Percentiles rank a stretch among this genome's conserved stretches.
Evolutionary conservation across 2,113 vertebrate species (phyloP).

Genomic region (Psettodes erumei): DNA sequence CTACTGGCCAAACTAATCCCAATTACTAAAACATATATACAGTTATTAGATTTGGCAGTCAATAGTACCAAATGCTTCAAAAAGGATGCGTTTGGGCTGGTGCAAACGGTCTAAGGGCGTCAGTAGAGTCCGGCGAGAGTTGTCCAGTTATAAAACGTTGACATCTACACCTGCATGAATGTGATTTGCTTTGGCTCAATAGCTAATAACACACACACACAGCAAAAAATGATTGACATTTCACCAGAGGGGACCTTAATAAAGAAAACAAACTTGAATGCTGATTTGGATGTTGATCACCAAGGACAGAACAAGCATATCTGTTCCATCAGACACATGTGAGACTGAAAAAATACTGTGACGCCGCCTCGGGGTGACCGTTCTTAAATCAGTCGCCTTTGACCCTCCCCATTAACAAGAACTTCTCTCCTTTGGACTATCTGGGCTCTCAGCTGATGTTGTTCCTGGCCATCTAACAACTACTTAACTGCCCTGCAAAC

Average conservation of each 20-base stretch:
- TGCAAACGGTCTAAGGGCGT: neutral
- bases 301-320: neutral
- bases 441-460: neutral
- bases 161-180: neutral
- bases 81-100: neutral
- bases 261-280: neutral
- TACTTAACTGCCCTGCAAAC: neutral
- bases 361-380: neutral
- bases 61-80: neutral
- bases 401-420: neutral
- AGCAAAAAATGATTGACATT: constrained; percentile 14
- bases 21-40: neutral
- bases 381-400: neutral
- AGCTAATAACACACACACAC: constrained; percentile 20
- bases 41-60: neutral
- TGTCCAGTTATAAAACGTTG: neutral
- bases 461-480: neutral
- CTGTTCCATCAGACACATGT: neutral
- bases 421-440: constrained; percentile 1
- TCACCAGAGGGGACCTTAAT: too few species aligned
- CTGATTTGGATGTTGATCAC: too few species aligned
- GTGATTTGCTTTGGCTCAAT: neutral
- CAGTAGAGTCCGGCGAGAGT: neutral
- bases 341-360: neutral
- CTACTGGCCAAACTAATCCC: constrained; percentile 3